phyloP scores from a whole-genome alignment of 2,888 invertebrate genomes.

The Tubulanus polymorphus region DNA sequence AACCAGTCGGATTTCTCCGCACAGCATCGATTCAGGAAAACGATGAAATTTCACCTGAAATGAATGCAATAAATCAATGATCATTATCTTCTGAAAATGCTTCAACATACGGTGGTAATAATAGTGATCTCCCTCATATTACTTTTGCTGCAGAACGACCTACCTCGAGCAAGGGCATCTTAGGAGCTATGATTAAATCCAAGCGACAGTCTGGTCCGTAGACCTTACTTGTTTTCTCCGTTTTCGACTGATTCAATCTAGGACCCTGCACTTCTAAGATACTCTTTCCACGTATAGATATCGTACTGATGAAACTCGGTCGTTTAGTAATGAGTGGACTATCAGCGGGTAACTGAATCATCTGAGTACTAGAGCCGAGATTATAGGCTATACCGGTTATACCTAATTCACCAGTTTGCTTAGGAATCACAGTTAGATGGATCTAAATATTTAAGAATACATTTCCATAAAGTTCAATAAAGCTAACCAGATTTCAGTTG shows the following conservation, averaged over 20 bases:
- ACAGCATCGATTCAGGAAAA: constrained; percentile 65
- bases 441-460: no score
- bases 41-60: constrained; percentile 68
- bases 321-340: not conserved
- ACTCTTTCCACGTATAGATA: constrained; percentile 51
- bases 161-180: constrained; percentile 79
- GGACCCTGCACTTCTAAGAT: constrained; percentile 58
- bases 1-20: constrained; percentile 70
- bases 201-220: constrained; percentile 67
- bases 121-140: no score
- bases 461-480: no score
- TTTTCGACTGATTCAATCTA: constrained; percentile 58
- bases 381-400: constrained; percentile 71
- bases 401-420: constrained; percentile 68
- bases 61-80: no score
- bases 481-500: no score
- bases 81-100: no score
- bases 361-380: constrained; percentile 48
- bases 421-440: constrained; percentile 69
- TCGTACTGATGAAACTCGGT: constrained; percentile 34
- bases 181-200: constrained; percentile 69
- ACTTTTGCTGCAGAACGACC: constrained; percentile 18
- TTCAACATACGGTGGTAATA: no score
- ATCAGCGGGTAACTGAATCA: constrained; percentile 20
- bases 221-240: constrained; percentile 55